A percentile compares a stretch with the other conserved stretches of the same genome.
These are phyloP conservation scores for Monarcha castaneiventris DNA, from an alignment of 2,113 vertebrate genomes.

Conservation along the genomic window DNA sequence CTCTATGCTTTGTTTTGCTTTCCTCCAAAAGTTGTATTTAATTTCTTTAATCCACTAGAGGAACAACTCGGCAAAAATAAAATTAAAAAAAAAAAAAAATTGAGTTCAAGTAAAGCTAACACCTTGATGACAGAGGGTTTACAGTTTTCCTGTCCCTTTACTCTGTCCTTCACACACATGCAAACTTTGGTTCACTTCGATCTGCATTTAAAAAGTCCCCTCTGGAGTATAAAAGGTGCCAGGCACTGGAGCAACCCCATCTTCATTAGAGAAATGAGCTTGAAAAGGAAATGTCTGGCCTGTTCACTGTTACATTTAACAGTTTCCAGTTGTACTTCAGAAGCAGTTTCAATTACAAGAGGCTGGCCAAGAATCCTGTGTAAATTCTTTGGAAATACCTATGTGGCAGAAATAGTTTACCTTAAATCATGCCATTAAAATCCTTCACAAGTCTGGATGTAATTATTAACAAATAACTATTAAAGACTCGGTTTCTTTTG, in stretches of 20 bases:
- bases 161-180: not conserved
- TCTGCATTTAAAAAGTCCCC: not conserved
- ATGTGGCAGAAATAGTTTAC: not conserved
- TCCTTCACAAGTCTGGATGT: not conserved
- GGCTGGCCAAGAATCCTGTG: not conserved
- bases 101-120: not conserved
- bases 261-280: not conserved
- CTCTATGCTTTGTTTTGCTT: not conserved
- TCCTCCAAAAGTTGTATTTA: not conserved
- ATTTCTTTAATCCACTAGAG: not conserved
- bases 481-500: conserved; percentile 31
- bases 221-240: not conserved
- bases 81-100: not conserved
- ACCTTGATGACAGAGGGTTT: not conserved
- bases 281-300: not conserved
- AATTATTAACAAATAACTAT: conserved; percentile 50
- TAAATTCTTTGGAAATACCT: conserved; percentile 22
- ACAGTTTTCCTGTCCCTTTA: not conserved
- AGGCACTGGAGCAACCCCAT: not conserved
- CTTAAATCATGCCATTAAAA: not conserved
- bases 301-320: not conserved
- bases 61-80: not conserved
- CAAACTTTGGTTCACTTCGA: not conserved
- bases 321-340: not conserved
- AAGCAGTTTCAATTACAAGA: conserved; percentile 21